Base-by-base conservation (phyloP, 2,888 invertebrate species). In the Lasioglossum marginatum region DNA sequence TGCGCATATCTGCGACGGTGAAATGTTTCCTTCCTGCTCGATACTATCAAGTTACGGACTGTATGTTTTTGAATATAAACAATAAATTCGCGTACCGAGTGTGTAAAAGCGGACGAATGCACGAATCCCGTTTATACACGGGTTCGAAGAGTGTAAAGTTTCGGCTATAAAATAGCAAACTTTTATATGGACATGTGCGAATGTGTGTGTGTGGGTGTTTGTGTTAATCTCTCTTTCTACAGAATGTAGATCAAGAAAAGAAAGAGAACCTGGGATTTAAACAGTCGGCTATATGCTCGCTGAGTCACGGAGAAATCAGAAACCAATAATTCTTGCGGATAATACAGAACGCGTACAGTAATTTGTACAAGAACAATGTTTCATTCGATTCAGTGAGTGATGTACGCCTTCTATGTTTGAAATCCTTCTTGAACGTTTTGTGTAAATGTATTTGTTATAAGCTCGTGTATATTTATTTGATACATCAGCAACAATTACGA, bases 391-490 rank as follows among this genome's bases (percentile, higher is more conserved):
- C 48, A 52, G 48, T 23, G 34, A 73, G 73, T 14, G 23, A 23
- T n/a, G 48, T 34, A 19, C 19, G 73, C 34, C 19, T 34, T 52
- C 34, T 6, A 34, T 4, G 48, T 73, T 23, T 23, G 23, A n/a
- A 52, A 37, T 12, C 16, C 19, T 23, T 48, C 48, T 52, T 34
- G 19, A 52, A 34, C 52, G 34, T 23, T 31, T 2, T n/a, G 73
- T 52, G 70, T 89, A 88, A 40, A 89, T 85, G 82, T 90, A 82
- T 89, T 83, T 87, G 84, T 87, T 91, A 87, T 82, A 89, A 83
- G 87, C 87, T 86, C 92, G 88, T 77, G 76, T 91, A 91, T 85
- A 89, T 91, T 89, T 91, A 93, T 92, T 92, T 92, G 90, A 88
- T 89, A 90, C 87, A 81, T 89, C 75, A 79, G 88, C 90, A 89